Percentiles rank a stretch among this genome's conserved stretches.
phyloP scores from a whole-genome alignment of 1,140 invertebrate species.

The Ceratina australensis region DNA sequence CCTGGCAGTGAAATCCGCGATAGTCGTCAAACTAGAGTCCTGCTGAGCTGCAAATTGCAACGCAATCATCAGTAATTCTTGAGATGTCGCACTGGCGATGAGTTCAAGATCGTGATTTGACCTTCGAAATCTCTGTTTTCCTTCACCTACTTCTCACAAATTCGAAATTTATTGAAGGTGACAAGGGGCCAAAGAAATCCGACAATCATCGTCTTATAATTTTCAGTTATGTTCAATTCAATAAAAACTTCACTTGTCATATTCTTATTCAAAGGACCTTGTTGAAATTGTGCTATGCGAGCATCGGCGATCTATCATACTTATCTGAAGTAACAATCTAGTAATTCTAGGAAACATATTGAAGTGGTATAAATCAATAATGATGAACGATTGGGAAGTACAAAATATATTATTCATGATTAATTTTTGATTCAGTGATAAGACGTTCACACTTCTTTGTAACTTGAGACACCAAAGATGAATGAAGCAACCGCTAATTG shows the following conservation, averaged over 20 bases:
- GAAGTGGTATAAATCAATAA: background rate
- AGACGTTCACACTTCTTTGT: background rate
- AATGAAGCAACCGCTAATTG: too few relatives aligned
- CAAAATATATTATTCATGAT: background rate
- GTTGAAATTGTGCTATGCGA: background rate
- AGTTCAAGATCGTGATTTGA: constrained; percentile 27
- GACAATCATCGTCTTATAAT: background rate
- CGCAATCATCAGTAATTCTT: constrained; percentile 14
- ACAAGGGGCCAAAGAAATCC: background rate
- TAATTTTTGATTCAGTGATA: background rate
- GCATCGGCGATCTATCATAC: background rate
- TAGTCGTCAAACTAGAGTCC: constrained; percentile 28
- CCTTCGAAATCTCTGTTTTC: background rate
- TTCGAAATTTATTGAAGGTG: background rate
- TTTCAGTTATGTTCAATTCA: background rate
- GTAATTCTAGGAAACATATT: constrained; percentile 1
- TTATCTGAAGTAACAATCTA: background rate
- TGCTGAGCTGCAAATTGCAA: background rate
- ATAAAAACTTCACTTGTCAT: background rate
- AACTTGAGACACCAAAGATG: background rate
- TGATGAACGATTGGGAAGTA: background rate
- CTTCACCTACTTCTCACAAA: constrained; percentile 14
- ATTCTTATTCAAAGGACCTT: background rate
- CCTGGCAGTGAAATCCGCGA: too few relatives aligned
- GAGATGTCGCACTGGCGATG: constrained; percentile 38